These are phyloP conservation scores for Aselliscus stoliczkanus DNA, from an alignment of 2,797 vertebrate species.

Conservation along the genomic window DNA sequence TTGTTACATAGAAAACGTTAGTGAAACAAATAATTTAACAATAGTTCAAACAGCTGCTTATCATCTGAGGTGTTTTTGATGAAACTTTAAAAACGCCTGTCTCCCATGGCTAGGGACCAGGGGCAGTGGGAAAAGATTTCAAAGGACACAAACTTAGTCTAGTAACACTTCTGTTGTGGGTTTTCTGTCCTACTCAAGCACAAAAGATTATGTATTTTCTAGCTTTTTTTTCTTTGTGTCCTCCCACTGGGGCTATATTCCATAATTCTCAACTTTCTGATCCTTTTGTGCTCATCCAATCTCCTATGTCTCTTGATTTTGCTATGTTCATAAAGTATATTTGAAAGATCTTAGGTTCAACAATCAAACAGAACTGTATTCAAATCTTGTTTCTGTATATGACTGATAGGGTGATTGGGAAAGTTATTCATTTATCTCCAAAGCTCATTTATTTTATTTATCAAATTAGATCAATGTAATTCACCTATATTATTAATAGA, in stretches of 20 bases:
- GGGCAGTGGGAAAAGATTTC: not conserved
- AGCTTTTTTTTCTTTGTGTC: not conserved
- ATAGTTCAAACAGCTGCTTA: not conserved
- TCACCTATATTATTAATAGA: not conserved
- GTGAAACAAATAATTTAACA: not conserved
- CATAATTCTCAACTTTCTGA: not conserved
- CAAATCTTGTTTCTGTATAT: not conserved
- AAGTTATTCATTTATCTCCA: not conserved
- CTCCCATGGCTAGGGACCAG: not conserved
- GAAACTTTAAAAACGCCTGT: not conserved
- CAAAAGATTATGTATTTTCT: not conserved
- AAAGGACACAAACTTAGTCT: not conserved
- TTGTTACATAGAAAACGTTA: not conserved
- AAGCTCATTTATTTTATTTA: not conserved
- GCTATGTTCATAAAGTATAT: not conserved
- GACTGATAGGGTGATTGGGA: not conserved
- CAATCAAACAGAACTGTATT: not conserved
- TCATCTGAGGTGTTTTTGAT: not conserved
- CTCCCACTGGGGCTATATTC: not conserved
- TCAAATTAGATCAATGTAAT: not conserved
- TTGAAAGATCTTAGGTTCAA: not conserved
- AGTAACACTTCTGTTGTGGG: not conserved
- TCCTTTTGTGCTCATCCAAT: not conserved
- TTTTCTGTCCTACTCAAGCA: not conserved
- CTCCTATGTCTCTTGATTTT: not conserved